phyloP scores from a whole-genome alignment of 2,113 vertebrate genomes.

The Cricetomys ansorgei region DNA sequence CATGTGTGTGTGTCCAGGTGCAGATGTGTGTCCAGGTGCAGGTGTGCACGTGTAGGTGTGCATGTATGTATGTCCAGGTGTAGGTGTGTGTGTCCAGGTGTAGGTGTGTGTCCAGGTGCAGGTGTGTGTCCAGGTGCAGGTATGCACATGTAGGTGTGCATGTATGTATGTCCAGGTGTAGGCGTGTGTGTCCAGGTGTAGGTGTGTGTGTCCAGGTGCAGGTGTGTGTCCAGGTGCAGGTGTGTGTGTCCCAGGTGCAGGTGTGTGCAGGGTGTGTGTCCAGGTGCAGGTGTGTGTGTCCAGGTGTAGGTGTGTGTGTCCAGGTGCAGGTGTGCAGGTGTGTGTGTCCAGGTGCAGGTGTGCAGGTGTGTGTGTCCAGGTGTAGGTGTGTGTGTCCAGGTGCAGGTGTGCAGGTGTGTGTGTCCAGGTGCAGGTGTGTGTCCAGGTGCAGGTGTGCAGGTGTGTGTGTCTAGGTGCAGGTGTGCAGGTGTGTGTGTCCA shows the following conservation, averaged over 20 bases:
- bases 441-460: neutral
- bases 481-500: neutral
- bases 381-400: fast-evolving
- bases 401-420: neutral
- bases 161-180: neutral
- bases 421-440: neutral
- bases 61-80: no score
- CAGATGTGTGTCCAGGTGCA: neutral
- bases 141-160: neutral
- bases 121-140: no score
- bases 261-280: neutral
- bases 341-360: neutral
- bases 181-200: no score
- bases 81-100: no score
- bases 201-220: no score
- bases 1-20: neutral
- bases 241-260: no score
- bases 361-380: no score
- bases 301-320: no score
- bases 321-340: fast-evolving
- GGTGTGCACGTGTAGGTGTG: neutral
- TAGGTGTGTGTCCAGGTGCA: no score
- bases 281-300: neutral
- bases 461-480: neutral
- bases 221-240: no score